Conservation (phyloP, 2,888 invertebrate genomes). For the Chirona hameri region DNA sequence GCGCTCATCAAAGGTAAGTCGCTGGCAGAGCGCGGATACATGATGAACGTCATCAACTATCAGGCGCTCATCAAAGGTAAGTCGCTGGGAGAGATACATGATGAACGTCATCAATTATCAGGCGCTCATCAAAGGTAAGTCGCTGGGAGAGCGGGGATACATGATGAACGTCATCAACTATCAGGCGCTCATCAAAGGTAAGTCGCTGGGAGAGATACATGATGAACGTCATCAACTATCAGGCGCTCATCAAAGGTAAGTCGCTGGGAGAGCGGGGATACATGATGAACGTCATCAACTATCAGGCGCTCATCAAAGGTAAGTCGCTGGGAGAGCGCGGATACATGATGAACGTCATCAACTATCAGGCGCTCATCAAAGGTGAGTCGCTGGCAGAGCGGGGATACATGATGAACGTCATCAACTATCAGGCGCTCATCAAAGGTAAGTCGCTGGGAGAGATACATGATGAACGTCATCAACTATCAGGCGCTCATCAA, state of each 20-base stretch:
- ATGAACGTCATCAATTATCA: too few species aligned
- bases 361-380: too few species aligned
- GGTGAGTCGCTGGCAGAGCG: slow-evolving; percentile 71
- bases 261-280: slow-evolving; percentile 66
- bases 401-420: slow-evolving; percentile 57
- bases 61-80: slow-evolving; percentile 78
- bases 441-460: slow-evolving; percentile 52
- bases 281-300: slow-evolving; percentile 62
- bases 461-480: too few species aligned
- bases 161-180: slow-evolving; percentile 65
- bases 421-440: slow-evolving; percentile 83
- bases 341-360: too few species aligned
- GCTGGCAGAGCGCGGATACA: slow-evolving; percentile 64
- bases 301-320: slow-evolving; percentile 81
- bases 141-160: slow-evolving; percentile 65
- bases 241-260: too few species aligned
- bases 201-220: neutral
- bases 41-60: slow-evolving; percentile 65
- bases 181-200: slow-evolving; percentile 78
- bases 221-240: too few species aligned
- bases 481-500: too few species aligned
- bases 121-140: too few species aligned
- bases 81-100: neutral
- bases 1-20: too few species aligned
- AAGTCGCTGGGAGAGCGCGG: neutral